These are phyloP conservation scores for Gorsachius magnificus DNA, from an alignment of 2,797 vertebrate species.

Conservation along the genomic window DNA sequence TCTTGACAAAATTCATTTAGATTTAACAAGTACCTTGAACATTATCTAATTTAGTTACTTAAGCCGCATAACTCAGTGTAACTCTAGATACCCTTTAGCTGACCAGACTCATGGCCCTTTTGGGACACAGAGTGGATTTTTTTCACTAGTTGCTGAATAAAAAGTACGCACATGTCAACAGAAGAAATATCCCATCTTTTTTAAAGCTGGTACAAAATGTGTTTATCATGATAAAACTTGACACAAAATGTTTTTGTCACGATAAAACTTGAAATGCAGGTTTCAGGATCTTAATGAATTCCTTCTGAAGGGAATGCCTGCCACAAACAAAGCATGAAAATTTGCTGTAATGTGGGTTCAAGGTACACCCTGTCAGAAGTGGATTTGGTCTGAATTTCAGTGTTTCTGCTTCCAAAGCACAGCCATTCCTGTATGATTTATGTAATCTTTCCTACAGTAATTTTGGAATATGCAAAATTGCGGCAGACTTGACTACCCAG, in stretches of 20 bases:
- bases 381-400: background rate
- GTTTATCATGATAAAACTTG: slow-evolving; percentile 21
- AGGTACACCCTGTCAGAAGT: background rate
- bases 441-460: background rate
- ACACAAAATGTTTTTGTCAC: background rate
- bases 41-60: slow-evolving; percentile 36
- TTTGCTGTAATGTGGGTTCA: background rate
- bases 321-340: background rate
- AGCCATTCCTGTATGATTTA: background rate
- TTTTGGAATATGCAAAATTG: background rate
- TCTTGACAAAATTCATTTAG: slow-evolving; percentile 32
- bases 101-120: background rate
- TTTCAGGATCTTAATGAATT: slow-evolving; percentile 28
- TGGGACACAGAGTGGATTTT: background rate
- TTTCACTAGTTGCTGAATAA: slow-evolving; percentile 51
- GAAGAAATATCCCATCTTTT: slow-evolving; percentile 2
- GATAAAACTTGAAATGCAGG: slow-evolving; percentile 31
- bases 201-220: slow-evolving; percentile 9
- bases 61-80: background rate
- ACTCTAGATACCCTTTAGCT: slow-evolving; percentile 5
- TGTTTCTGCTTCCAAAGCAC: background rate
- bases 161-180: slow-evolving; percentile 35
- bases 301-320: background rate
- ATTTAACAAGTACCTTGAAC: slow-evolving; percentile 34
- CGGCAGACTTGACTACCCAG: background rate